Evolutionary conservation across 1,140 invertebrate species (phyloP), one percentile per base, ranked within the genome.

Genomic region (Bacillus rossius): DNA sequence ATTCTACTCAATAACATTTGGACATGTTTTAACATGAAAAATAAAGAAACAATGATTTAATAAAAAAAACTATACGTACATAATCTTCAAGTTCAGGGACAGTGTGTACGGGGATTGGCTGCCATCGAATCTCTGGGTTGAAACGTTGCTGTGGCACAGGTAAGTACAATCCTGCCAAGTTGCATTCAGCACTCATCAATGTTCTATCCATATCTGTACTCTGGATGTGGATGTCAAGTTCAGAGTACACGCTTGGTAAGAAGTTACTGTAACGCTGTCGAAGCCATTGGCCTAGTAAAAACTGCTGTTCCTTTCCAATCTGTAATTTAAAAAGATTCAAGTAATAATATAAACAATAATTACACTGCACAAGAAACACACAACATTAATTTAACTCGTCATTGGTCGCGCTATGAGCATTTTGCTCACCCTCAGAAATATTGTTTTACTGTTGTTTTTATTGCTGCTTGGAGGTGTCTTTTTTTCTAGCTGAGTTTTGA

Each of bases 161-260:
- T 7, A 89, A 87, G 69, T 86, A 92, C 59, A 91, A 80, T 4
- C 91, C 91, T 55, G 92, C 92, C 55, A 96, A 76, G 75, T 93
- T 87, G 1, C 83, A 77, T 70, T 88, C 79, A 0, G 91, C 94
- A 63, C 91, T 95, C 88, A 94, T 94, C 5, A 97, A 72, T 14
- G 93, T 94, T 19, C 94, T 79, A 76, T 96, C 91, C 1, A 86
- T 83, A 74, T 94, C 88, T 2, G 93, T 94, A 52, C 91, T 92
- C 48, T 77, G 77, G 0, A 93, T 71, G 64, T 81, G 81, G 48
- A 94, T 80, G 67, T 92, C 79, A 63, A 75, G 72, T 38, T 67
- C 68, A 59, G 75, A 77, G 63, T 86, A 86, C 0, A 59, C 55
- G 5, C 68, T 22, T 14, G 75, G 76, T 20, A 87, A 66, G 34